Base-by-base conservation (phyloP, 2,888 invertebrate genomes). In the Choristoneura rosaceana region DNA sequence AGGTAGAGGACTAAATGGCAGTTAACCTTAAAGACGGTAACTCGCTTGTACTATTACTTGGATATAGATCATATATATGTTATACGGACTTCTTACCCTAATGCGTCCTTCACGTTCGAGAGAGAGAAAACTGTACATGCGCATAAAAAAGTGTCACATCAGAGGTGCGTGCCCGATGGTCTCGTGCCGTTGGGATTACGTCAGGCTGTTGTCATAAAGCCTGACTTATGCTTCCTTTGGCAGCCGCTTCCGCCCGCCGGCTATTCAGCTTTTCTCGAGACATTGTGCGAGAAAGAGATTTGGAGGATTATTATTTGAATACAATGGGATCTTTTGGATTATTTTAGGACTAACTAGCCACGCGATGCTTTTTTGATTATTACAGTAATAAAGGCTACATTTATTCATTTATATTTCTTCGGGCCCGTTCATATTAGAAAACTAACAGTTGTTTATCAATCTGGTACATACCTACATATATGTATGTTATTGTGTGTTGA, bases 161-260 rank as follows among this genome's bases (percentile, higher is more conserved):
- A 34, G 34, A 59, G 25, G 52, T 63, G 60, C 68, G 47, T 60
- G 70, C 55, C 38, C n/a, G 69, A 61, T 69, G 66, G 65, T 62
- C 66, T 74, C 58, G 66, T 67, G 34, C 25, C 50, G 61, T 59
- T 70, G 70, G 55, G 69, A 69, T 77, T 70, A 75, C 74, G 74
- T 76, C 74, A 73, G 60, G 12, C 43, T 62, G 43, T 73, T 64
- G 65, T 64, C 74, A 64, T 77, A 76, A 78, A 79, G 75, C 68
- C 68, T 69, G 69, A 77, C 65, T 77, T 75, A 79, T 74, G 75
- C 60, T 73, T 75, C 75, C 68, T 75, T 64, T 63, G 74, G 75
- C 74, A 75, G 33, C 61, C 63, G 38, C 64, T 71, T 75, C 76
- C 75, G 65, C 63, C 61, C 59, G 55, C 59, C 17, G 4, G 17